Conservation (phyloP, 2,113 vertebrate genomes). For the Sapayoa aenigma region DNA sequence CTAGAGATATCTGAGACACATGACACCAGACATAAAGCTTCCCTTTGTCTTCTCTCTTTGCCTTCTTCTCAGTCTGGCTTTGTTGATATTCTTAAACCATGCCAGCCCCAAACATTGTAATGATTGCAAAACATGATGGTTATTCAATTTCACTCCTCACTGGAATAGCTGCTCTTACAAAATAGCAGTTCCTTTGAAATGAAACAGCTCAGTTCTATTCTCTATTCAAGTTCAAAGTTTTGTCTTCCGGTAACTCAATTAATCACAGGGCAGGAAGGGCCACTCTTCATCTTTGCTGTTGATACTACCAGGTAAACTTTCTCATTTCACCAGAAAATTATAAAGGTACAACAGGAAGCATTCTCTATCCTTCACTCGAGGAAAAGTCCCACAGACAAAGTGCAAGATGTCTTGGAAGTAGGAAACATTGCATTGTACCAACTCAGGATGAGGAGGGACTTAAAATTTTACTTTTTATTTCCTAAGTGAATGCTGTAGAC, state of each 20-base stretch:
- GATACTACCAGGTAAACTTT: neutral
- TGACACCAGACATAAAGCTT: neutral
- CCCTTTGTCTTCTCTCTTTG: neutral
- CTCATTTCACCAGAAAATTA: neutral
- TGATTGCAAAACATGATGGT: neutral
- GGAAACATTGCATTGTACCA: neutral
- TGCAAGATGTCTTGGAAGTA: neutral
- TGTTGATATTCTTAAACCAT: neutral
- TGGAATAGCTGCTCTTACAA: neutral
- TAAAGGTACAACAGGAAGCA: neutral
- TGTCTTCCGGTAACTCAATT: neutral
- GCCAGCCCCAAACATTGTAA: neutral
- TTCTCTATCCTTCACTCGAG: neutral
- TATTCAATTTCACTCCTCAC: neutral
- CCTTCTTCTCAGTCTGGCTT: neutral
- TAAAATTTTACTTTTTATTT: neutral
- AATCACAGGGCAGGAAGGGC: neutral
- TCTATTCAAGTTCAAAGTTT: neutral
- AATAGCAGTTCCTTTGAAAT: neutral
- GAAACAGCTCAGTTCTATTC: neutral
- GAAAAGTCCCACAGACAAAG: neutral
- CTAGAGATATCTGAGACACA: neutral
- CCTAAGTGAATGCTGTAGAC: neutral
- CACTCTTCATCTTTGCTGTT: neutral
- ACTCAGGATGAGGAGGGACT: neutral